Percentiles rank a stretch among this genome's conserved stretches.
phyloP scores from a whole-genome alignment of 2,888 invertebrate species.

The Rhogogaster chlorosoma region DNA sequence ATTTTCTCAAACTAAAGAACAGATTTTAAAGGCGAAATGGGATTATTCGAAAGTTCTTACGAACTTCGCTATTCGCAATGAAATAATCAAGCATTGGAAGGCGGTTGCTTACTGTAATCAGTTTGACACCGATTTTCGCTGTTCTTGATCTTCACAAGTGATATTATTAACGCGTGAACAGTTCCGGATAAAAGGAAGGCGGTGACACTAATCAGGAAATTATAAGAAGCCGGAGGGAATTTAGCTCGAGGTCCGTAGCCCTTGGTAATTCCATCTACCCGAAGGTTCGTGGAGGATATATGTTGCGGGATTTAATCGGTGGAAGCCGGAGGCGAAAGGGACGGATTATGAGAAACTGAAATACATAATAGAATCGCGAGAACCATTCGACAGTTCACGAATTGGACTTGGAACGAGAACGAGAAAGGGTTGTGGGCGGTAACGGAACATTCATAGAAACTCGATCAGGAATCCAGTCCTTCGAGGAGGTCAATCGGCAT shows the following conservation, averaged over 20 bases:
- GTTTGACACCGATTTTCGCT: background rate
- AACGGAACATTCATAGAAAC: slow-evolving; percentile 77
- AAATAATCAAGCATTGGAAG: background rate
- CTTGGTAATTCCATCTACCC: slow-evolving; percentile 12
- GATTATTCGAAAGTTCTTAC: background rate
- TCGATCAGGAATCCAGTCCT: slow-evolving; percentile 70
- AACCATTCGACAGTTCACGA: background rate
- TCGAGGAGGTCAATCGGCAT: slow-evolving; percentile 74
- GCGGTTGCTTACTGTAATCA: background rate
- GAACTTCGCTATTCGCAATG: background rate
- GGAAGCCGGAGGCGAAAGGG: slow-evolving; percentile 9
- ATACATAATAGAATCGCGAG: slow-evolving; percentile 3
- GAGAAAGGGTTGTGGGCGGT: slow-evolving; percentile 73
- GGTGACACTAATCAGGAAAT: slow-evolving; percentile 75
- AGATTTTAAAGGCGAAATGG: background rate
- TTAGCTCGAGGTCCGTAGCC: slow-evolving; percentile 42
- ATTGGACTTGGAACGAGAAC: slow-evolving; percentile 29
- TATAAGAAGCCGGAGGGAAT: slow-evolving; percentile 58
- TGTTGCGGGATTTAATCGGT: background rate
- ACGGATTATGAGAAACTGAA: background rate
- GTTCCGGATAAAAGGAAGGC: slow-evolving; percentile 74
- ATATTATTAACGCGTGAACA: slow-evolving; percentile 66
- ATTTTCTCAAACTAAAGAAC: background rate
- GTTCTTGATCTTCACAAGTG: background rate
- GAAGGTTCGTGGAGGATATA: background rate